Conservation (phyloP, 2,113 vertebrate genomes). For the Collichthys lucidus region DNA sequence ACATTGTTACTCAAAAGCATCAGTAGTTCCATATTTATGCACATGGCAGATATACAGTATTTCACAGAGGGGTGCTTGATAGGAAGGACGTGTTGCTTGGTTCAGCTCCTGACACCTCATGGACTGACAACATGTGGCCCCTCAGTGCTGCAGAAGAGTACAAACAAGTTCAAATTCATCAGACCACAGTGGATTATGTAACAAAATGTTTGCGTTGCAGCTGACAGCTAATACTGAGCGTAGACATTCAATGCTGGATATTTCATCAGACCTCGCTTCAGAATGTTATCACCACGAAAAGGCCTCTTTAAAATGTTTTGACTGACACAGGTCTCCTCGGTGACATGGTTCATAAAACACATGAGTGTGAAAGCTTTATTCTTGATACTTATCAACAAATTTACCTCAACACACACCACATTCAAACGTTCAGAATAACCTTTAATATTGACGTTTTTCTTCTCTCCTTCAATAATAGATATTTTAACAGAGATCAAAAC, state of each 20-base stretch:
- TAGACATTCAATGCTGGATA: not conserved
- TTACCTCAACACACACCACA: not conserved
- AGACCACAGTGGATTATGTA: not conserved
- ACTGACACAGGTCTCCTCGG: not conserved
- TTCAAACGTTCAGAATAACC: not conserved
- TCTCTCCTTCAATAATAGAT: no score
- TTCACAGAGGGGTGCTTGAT: not conserved
- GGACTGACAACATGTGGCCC: not conserved
- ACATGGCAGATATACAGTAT: no score
- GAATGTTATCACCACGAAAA: not conserved
- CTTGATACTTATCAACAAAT: not conserved
- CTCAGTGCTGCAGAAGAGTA: constrained; percentile 52
- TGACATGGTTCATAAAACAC: not conserved
- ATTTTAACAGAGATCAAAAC: no score
- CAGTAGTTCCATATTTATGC: not conserved
- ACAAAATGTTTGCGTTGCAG: not conserved
- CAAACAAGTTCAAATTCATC: constrained; percentile 13
- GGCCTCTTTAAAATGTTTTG: not conserved
- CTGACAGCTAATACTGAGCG: not conserved
- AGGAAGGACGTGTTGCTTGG: not conserved
- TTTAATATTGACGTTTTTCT: no score
- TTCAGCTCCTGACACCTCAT: not conserved
- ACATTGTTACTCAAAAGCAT: constrained; percentile 20
- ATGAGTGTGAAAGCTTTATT: not conserved
- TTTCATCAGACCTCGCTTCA: not conserved